These are phyloP conservation scores for Chlorospingus semifuscus DNA, from an alignment of 2,797 vertebrate species.

Conservation along the genomic window DNA sequence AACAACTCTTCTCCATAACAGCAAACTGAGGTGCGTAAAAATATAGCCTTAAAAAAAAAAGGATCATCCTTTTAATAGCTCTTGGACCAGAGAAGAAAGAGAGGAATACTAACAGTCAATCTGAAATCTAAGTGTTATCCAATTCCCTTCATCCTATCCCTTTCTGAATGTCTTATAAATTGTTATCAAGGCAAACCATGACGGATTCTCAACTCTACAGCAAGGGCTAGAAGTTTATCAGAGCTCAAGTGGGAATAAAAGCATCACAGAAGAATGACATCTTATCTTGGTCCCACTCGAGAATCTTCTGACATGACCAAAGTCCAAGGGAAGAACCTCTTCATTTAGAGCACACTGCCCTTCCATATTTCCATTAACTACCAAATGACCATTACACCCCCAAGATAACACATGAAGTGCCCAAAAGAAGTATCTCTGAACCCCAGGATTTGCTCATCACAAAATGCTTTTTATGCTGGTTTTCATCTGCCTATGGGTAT, in stretches of 20 bases:
- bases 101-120: background rate
- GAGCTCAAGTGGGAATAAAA: background rate
- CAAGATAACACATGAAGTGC: background rate
- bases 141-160: background rate
- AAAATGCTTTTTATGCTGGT: background rate
- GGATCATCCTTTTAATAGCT: background rate
- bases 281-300: background rate
- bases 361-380: background rate
- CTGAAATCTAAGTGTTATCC: background rate
- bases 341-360: background rate
- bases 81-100: background rate
- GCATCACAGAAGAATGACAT: background rate
- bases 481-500: background rate
- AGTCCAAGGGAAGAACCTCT: background rate
- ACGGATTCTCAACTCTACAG: background rate
- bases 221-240: background rate
- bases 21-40: background rate
- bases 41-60: background rate
- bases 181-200: background rate
- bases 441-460: background rate
- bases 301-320: background rate
- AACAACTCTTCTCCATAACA: background rate
- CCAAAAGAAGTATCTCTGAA: background rate
- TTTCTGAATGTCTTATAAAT: background rate
- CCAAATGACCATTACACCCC: background rate